phyloP scores from a whole-genome alignment of 2,888 invertebrate species.

The Eristalis arbustorum region DNA sequence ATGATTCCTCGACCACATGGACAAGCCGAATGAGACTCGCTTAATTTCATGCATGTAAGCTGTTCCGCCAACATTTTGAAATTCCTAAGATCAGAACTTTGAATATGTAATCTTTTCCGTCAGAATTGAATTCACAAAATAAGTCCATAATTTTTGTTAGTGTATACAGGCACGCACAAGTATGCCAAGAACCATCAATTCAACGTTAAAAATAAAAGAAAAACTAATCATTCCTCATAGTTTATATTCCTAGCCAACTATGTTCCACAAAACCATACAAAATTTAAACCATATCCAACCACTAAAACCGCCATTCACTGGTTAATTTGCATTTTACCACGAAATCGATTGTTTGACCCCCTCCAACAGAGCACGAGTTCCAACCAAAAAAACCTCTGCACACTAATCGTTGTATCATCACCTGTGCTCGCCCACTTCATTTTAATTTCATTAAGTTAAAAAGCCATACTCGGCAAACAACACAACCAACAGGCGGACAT shows the following conservation, averaged over 20 bases:
- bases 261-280: constrained; percentile 26
- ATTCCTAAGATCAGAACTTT: too few relatives aligned
- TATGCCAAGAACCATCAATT: too few relatives aligned
- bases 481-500: constrained; percentile 56
- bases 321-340: constrained; percentile 67
- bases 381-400: constrained; percentile 39
- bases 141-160: too few relatives aligned
- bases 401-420: constrained; percentile 70
- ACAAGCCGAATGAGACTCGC: too few relatives aligned
- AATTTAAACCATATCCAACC: constrained; percentile 55
- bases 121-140: too few relatives aligned
- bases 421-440: constrained; percentile 68
- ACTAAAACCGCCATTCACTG: constrained; percentile 44
- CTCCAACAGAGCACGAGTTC: neutral
- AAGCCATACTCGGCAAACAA: constrained; percentile 58
- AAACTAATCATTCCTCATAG: neutral
- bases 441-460: constrained; percentile 69
- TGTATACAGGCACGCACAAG: too few relatives aligned
- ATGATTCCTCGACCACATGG: too few relatives aligned
- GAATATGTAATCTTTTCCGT: too few relatives aligned
- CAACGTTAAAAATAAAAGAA: neutral
- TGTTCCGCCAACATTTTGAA: too few relatives aligned
- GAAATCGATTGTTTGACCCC: constrained; percentile 47
- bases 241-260: constrained; percentile 32
- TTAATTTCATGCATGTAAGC: too few relatives aligned